Evolutionary conservation across 2,888 invertebrate species (phyloP).

Genomic region (Eupithecia subfuscata): DNA sequence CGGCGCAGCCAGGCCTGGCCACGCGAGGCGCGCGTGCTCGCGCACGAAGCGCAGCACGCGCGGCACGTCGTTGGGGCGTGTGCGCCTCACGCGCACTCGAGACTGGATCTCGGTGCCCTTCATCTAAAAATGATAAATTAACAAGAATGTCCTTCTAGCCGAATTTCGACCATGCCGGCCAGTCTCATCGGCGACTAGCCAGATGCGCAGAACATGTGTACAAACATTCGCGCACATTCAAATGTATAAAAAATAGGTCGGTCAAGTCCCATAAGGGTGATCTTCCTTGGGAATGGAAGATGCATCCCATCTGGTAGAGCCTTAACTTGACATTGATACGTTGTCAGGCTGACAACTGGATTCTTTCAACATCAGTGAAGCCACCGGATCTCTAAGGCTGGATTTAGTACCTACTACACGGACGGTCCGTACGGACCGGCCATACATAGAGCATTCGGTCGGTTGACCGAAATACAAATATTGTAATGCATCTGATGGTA

Average conservation of each 20-base stretch:
- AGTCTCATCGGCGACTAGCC: too few relatives aligned
- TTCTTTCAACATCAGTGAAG: background rate
- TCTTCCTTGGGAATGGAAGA: background rate
- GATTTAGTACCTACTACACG: background rate
- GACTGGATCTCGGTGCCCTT: conserved; percentile 67
- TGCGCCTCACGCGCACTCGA: conserved; percentile 69
- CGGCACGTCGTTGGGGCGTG: conserved; percentile 68
- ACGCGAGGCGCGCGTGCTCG: conserved; percentile 62
- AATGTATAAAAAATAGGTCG: background rate
- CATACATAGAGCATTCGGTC: too few relatives aligned
- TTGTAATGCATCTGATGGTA: too few relatives aligned
- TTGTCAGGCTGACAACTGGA: background rate
- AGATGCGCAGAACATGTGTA: too few relatives aligned
- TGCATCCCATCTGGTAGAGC: background rate
- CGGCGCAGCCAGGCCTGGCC: conserved; percentile 62
- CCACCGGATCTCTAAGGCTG: background rate
- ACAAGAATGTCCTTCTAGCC: background rate
- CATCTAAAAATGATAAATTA: conserved; percentile 47
- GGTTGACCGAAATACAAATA: too few relatives aligned
- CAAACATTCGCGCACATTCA: too few relatives aligned
- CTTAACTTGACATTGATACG: background rate
- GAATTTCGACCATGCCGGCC: too few relatives aligned
- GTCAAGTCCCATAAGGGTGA: background rate
- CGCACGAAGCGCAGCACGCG: conserved; percentile 72
- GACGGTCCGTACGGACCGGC: too few relatives aligned